Conservation (phyloP, 2,888 invertebrate genomes). For the Dyspetes luteomarginatus region DNA sequence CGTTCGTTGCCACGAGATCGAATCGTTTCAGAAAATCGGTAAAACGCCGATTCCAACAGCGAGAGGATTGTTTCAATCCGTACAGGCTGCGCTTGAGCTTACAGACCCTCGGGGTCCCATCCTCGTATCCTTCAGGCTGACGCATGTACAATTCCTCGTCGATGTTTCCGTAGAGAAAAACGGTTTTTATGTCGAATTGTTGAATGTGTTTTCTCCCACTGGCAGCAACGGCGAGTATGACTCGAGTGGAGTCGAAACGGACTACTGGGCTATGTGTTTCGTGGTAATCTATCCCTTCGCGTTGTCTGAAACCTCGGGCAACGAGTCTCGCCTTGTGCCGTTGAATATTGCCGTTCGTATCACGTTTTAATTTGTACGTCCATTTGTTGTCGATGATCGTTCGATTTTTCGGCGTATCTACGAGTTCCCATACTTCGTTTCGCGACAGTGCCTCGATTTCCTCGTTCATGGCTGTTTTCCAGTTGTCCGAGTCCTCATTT, state of each 20-base stretch:
- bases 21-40: neutral
- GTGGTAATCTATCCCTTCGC: neutral
- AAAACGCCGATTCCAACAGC: neutral
- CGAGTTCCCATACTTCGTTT: conserved; percentile 40
- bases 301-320: neutral
- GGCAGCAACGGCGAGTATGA: neutral
- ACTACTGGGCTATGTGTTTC: neutral
- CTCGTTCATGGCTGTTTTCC: conserved; percentile 41
- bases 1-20: neutral
- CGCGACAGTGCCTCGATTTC: conserved; percentile 20
- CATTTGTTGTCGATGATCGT: conserved; percentile 8
- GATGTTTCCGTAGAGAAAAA: neutral
- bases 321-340: neutral
- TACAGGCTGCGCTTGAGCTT: neutral
- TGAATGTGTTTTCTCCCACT: neutral
- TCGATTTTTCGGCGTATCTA: neutral
- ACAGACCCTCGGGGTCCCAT: neutral
- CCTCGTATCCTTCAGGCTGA: neutral
- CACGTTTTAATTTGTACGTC: conserved; percentile 7
- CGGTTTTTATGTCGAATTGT: neutral
- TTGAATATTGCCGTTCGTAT: neutral
- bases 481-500: neutral
- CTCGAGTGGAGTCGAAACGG: neutral
- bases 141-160: neutral
- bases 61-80: neutral